phyloP scores from a whole-genome alignment of 1,140 invertebrate genomes.

The Lamellibrachia luymesi region DNA sequence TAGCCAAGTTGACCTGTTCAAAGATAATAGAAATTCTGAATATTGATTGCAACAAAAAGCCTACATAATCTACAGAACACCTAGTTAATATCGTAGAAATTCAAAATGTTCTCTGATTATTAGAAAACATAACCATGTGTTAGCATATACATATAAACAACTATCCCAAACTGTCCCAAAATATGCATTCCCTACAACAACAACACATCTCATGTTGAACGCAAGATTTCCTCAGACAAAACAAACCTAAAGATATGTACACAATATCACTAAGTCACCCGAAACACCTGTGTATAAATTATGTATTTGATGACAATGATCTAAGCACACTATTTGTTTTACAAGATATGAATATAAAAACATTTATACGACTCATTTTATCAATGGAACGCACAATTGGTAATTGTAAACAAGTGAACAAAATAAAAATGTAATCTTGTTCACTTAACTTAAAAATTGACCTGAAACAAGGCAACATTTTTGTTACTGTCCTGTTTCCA shows the following conservation, averaged over 20 bases:
- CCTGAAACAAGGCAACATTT: no score
- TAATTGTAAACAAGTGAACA: no score
- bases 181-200: neutral
- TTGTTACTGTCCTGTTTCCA: no score
- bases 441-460: no score
- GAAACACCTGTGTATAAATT: neutral
- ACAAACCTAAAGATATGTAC: neutral
- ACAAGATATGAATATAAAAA: neutral
- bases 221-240: neutral
- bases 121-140: neutral
- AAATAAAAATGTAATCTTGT: no score
- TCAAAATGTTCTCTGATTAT: neutral
- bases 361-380: neutral
- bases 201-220: neutral
- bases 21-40: neutral
- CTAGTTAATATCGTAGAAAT: neutral
- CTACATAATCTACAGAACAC: neutral
- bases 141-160: neutral
- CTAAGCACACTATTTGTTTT: neutral
- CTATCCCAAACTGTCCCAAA: neutral
- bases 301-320: neutral
- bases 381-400: neutral
- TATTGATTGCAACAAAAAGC: neutral
- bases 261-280: neutral
- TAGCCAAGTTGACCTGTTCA: neutral